phyloP scores from a whole-genome alignment of 2,888 invertebrate genomes.

The Polyommatus icarus region DNA sequence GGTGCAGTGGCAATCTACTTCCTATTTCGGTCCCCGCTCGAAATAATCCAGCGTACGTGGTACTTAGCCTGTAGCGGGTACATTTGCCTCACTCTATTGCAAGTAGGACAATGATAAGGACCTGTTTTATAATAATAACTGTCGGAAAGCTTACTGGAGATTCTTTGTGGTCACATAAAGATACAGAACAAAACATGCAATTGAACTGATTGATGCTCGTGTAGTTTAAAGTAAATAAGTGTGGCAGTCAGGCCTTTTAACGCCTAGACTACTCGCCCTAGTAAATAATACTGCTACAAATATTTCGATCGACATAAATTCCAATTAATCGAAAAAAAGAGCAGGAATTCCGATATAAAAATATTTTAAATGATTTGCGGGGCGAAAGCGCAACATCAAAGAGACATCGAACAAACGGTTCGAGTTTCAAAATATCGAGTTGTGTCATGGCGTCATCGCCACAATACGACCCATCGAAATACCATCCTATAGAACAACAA shows the following conservation, averaged over 20 bases:
- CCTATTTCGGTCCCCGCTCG: neutral
- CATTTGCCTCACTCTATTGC: neutral
- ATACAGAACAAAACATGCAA: too few species aligned
- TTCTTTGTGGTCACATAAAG: too few species aligned
- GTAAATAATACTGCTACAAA: neutral
- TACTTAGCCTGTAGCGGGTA: neutral
- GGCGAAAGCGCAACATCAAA: conserved; percentile 2
- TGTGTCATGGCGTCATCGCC: conserved; percentile 2
- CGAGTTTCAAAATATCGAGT: conserved; percentile 4
- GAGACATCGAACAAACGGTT: neutral
- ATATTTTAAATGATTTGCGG: conserved; percentile 8
- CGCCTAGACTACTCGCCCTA: neutral
- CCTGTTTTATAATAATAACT: neutral
- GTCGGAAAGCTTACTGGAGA: too few species aligned
- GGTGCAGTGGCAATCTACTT: neutral
- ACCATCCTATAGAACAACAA: neutral
- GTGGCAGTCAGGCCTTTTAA: neutral
- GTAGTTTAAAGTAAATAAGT: too few species aligned
- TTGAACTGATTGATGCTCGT: too few species aligned
- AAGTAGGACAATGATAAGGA: neutral
- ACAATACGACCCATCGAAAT: neutral
- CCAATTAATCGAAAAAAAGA: neutral
- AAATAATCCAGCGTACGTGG: neutral
- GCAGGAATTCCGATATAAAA: neutral
- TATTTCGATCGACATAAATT: neutral